These are phyloP conservation scores for Cristatella mucedo DNA, from an alignment of 2,888 invertebrate genomes.

Conservation along the genomic window DNA sequence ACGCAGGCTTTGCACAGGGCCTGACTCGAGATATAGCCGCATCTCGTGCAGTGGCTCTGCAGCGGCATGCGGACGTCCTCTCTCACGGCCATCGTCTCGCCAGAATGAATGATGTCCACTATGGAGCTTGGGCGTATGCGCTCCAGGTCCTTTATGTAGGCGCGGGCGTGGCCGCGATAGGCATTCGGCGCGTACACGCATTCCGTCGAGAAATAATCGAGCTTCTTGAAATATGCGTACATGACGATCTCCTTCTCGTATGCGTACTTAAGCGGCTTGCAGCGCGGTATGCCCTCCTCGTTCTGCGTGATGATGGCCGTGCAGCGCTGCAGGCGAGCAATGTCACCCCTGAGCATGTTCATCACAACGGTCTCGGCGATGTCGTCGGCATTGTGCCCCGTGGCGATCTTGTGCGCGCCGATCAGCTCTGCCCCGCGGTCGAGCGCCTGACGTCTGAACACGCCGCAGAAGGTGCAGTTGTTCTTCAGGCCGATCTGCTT, in stretches of 20 bases:
- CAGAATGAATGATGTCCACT: conserved; percentile 45
- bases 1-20: conserved; percentile 90
- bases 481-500: conserved; percentile 58
- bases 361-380: conserved; percentile 95
- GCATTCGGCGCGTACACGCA: conserved; percentile 97
- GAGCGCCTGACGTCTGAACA: conserved; percentile 79
- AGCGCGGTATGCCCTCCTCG: conserved; percentile 67
- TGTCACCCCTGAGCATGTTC: conserved; percentile 89
- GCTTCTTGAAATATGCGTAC: conserved; percentile 47
- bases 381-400: conserved; percentile 55
- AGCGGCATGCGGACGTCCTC: conserved; percentile 65
- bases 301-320: conserved; percentile 72
- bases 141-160: conserved; percentile 82
- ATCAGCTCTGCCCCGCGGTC: conserved; percentile 80
- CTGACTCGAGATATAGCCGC: conserved; percentile 72
- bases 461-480: conserved; percentile 58
- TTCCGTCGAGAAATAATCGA: conserved; percentile 95
- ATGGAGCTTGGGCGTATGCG: conserved; percentile 76
- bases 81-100: conserved; percentile 51
- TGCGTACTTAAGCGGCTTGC: conserved; percentile 87
- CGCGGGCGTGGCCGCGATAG: conserved; percentile 50
- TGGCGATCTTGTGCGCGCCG: conserved; percentile 78
- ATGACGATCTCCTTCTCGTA: conserved; percentile 99
- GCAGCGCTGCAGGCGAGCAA: conserved; percentile 77
- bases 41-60: conserved; percentile 57